Conservation (phyloP, 2,113 vertebrate genomes). For the Patagioenas fasciata region DNA sequence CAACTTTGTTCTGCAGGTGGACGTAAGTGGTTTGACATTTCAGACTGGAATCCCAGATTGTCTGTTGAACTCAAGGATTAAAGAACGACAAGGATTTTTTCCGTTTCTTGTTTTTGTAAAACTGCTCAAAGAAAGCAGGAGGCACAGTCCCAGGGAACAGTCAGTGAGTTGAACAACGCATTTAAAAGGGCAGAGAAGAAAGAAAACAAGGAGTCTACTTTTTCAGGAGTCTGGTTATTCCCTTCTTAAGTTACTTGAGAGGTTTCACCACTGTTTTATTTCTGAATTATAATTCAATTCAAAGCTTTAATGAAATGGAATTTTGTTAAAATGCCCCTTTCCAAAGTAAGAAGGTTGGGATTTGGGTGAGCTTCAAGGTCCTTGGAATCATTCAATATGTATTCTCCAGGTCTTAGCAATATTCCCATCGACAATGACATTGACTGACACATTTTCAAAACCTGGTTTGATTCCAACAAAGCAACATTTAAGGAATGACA, state of each 20-base stretch:
- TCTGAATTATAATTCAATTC: background rate
- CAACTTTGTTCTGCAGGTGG: slow-evolving; percentile 42
- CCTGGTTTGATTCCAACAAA: background rate
- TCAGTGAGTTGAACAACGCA: background rate
- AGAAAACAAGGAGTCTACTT: background rate
- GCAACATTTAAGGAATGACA: background rate
- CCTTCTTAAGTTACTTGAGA: background rate
- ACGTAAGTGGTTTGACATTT: slow-evolving; percentile 38
- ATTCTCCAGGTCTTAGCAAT: background rate
- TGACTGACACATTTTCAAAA: background rate
- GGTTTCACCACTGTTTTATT: background rate
- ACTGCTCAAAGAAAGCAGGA: background rate
- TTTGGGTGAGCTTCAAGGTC: background rate
- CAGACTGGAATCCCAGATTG: slow-evolving; percentile 11
- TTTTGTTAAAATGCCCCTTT: background rate
- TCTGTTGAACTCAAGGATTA: slow-evolving; percentile 24
- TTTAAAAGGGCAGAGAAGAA: slow-evolving; percentile 12
- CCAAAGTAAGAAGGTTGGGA: background rate
- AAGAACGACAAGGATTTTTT: background rate
- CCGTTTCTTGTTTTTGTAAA: background rate
- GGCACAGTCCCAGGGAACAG: background rate
- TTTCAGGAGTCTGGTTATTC: background rate
- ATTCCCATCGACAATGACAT: background rate
- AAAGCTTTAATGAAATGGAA: background rate
- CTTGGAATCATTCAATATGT: background rate